Base-by-base conservation (phyloP, 2,113 vertebrate species). In the Melospiza melodia region DNA sequence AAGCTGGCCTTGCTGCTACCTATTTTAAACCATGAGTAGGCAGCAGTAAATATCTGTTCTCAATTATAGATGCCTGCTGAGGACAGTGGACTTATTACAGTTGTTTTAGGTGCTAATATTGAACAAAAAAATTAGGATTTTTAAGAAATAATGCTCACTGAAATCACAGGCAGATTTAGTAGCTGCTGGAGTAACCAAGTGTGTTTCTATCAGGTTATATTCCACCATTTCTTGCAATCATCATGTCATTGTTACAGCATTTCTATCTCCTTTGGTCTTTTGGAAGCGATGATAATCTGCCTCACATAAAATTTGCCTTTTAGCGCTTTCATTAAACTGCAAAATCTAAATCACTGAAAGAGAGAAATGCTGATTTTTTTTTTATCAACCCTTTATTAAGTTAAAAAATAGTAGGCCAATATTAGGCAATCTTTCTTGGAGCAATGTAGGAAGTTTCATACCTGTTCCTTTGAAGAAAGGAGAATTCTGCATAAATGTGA, bases 381-480 rank as follows among this genome's bases (percentile, higher is more conserved):
- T 52, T 35, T 2, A 6, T 35, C 16, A 82, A 35, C 24, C 20
- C 27, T 82, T 65, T 57, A 49, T 37, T 27, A 80, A n/a, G 15
- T 77, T 9, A 41, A 90, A 92, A 90, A 84, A 75, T 21, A 39
- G 30, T 81, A 54, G 77, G 81, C 59, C 31, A 15, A 18, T 55
- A 48, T 67, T n/a, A 90, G 82, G 59, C 76, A 79, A 35, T 63
- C 28, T 80, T 68, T 91, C 87, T 93, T 80, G 72, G 68, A 92
- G 63, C 93, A 96, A 93, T 59, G 88, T 88, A 95, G 87, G 82
- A 95, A 95, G 39, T 94, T 93, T 94, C 94, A 86, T 96, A 95
- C 93, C 93, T 95, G 92, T 86, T 97, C 82, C 68, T 94, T 90
- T 97, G 96, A 81, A 97, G 95, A 85, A 95, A 91, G 89, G 82